Conservation (phyloP, 2,888 invertebrate species). For the Epinotia brunnichana region DNA sequence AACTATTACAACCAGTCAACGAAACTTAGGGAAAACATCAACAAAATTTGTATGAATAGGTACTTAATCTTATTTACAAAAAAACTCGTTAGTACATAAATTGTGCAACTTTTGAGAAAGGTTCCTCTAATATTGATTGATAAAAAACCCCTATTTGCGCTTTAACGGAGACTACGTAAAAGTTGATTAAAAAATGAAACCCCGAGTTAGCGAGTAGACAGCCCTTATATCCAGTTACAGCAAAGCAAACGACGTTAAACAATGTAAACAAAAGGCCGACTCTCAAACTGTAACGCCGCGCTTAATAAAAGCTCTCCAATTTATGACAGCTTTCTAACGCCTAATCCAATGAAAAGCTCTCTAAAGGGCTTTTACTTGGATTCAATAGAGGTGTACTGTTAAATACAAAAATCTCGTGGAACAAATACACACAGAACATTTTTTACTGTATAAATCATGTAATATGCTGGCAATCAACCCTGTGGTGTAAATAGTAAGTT, state of each 20-base stretch:
- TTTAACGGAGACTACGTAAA: neutral
- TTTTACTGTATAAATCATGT: too few species aligned
- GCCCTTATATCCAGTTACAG: neutral
- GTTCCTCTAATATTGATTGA: too few species aligned
- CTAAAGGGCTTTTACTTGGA: neutral
- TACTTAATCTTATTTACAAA: too few species aligned
- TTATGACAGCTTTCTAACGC: neutral
- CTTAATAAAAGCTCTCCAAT: neutral
- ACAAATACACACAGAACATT: too few species aligned
- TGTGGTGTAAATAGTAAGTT: too few species aligned
- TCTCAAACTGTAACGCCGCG: neutral
- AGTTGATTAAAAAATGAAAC: neutral
- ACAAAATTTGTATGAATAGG: too few species aligned
- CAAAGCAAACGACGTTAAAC: conserved; percentile 1
- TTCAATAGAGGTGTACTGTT: neutral
- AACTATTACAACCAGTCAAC: too few species aligned
- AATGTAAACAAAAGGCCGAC: neutral
- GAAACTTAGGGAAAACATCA: too few species aligned
- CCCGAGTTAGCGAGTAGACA: neutral
- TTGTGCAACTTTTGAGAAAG: too few species aligned
- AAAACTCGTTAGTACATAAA: too few species aligned
- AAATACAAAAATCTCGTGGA: too few species aligned
- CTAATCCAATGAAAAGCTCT: neutral
- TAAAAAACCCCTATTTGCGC: neutral
- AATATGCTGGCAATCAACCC: too few species aligned